Evolutionary conservation across 2,888 invertebrate genomes (phyloP).

Genomic region (Metellina segmentata): DNA sequence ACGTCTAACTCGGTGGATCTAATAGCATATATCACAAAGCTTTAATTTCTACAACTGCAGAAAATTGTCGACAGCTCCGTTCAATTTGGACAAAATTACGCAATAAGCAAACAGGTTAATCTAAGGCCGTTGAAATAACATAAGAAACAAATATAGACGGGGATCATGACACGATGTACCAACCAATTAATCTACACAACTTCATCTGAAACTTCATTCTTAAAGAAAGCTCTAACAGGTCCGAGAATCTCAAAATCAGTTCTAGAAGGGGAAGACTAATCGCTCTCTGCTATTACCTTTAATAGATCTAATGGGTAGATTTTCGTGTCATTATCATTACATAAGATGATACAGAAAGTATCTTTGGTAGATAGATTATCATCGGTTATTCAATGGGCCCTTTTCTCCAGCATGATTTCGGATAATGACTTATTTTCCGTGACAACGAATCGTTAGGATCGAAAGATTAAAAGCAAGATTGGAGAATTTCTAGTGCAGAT

Average conservation of each 20-base stretch:
- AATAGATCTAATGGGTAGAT: background rate
- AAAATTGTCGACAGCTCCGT: no score
- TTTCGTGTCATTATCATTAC: constrained; percentile 20
- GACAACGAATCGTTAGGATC: constrained; percentile 9
- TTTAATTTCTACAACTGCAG: no score
- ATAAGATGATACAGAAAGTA: background rate
- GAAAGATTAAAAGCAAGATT: background rate
- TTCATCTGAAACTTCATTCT: background rate
- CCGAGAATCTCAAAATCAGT: no score
- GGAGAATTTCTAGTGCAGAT: background rate
- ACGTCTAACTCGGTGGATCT: no score
- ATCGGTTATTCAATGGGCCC: background rate
- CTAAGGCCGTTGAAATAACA: background rate
- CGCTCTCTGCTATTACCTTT: constrained; percentile 15
- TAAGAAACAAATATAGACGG: background rate
- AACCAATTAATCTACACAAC: background rate
- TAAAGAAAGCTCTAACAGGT: no score
- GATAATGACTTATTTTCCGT: constrained; percentile 32
- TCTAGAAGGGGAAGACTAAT: background rate
- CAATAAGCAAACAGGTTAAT: background rate
- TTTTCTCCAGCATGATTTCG: background rate
- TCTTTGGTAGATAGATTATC: background rate
- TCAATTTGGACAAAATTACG: background rate
- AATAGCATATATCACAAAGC: no score
- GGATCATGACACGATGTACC: background rate